Evolutionary conservation across 2,888 invertebrate species (phyloP), one percentile per base, ranked within the genome.

Genomic region (Crepidodera aurea): DNA sequence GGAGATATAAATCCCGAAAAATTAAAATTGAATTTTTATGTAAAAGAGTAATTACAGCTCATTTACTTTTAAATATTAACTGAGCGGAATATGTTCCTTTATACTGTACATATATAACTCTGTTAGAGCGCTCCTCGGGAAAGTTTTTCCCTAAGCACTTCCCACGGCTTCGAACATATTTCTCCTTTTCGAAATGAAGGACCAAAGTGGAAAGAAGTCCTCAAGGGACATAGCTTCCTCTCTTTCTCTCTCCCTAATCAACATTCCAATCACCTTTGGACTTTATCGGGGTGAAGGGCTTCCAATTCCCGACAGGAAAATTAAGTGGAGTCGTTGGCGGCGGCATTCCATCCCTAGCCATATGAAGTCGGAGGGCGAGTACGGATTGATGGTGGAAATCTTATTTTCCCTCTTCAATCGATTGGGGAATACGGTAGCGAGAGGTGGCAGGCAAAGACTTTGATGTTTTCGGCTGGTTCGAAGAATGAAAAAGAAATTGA

Each of bases 241-340:
- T 71, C 71, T 69, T 71, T 74, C 71, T 73, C 73, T 72, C 48
- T 57, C 71, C 78, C 79, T 80, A 79, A 80, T 80, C 80, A 80
- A 77, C 79, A 80, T 80, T 80, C 80, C 80, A 78, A 80, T 80
- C 80, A 79, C 78, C 79, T 79, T 73, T 76, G 72, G 78, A 79
- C 77, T 79, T 79, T 80, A 79, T 79, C 79, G 78, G 75, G 73
- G 66, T 71, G 70, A 57, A 71, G 73, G 73, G 69, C 72, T 67
- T 70, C 76, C 75, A 74, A 79, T 79, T 79, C 79, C 78, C 78
- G 77, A 72, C 78, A 75, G 79, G 77, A 78, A 78, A 80, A 80
- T 80, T 79, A 80, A 79, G 79, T 79, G 78, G 73, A 78, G 77
- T 75, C 75, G 48, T 27, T 27, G 48, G 27, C 48, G 48, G 48